Conservation (phyloP, 2,888 invertebrate genomes). For the Macrosoma leucophasiata region DNA sequence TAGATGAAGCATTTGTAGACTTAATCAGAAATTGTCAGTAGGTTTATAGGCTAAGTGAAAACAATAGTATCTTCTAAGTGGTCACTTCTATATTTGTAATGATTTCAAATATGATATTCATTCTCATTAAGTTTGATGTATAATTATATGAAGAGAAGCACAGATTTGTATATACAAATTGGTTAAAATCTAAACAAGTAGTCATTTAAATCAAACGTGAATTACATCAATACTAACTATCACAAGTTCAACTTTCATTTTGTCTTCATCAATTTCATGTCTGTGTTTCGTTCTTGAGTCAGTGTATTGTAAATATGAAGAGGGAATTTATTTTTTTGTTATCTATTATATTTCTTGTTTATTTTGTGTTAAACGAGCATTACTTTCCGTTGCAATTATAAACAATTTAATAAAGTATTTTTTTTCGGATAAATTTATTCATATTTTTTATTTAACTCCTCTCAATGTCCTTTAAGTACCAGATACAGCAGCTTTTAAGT, state of each 20-base stretch:
- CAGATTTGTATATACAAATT: slow-evolving; percentile 12
- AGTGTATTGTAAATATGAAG: slow-evolving; percentile 57
- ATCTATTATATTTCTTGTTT: slow-evolving; percentile 56
- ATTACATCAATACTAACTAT: no score
- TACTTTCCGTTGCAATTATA: slow-evolving; percentile 59
- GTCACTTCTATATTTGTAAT: slow-evolving; percentile 32
- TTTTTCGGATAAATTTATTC: slow-evolving; percentile 55
- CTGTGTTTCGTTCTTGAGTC: slow-evolving; percentile 24
- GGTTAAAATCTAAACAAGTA: slow-evolving; percentile 7
- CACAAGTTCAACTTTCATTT: no score
- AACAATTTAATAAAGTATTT: slow-evolving; percentile 61
- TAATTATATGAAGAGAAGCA: slow-evolving; percentile 24
- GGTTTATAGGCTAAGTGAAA: slow-evolving; percentile 43
- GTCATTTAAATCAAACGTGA: slow-evolving; percentile 2
- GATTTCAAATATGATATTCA: slow-evolving; percentile 27
- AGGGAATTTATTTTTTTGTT: slow-evolving; percentile 58
- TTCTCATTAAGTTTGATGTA: slow-evolving; percentile 28
- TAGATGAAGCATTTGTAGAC: slow-evolving; percentile 72
- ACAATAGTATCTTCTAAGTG: slow-evolving; percentile 33
- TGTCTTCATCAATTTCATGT: slow-evolving; percentile 13
- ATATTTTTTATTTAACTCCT: slow-evolving; percentile 30
- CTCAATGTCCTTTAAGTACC: no score
- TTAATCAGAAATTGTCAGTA: slow-evolving; percentile 55
- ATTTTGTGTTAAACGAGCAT: slow-evolving; percentile 57
- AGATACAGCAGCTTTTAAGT: no score